A percentile compares a stretch with the other conserved stretches of the same genome.
phyloP scores from a whole-genome alignment of 1,140 invertebrate species.

The Zaprionus kolodkinae region DNA sequence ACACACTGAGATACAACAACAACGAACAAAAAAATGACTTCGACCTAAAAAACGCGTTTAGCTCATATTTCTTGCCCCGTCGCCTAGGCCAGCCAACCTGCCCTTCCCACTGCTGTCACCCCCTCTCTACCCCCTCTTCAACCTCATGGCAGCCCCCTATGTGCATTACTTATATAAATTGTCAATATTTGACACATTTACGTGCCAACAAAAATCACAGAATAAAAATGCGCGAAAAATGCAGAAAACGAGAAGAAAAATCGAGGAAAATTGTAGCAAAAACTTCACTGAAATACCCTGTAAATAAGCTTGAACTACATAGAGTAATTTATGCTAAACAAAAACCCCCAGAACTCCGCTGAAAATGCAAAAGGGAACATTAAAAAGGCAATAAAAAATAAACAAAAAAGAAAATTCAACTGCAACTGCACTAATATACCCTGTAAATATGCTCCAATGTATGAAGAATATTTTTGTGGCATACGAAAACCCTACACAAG shows the following conservation, averaged over 20 bases:
- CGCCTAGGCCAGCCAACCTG: slow-evolving; percentile 23
- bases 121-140: not conserved
- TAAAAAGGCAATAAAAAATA: not conserved
- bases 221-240: slow-evolving; percentile 37
- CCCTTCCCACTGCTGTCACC: not conserved
- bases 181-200: slow-evolving; percentile 81
- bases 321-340: no score
- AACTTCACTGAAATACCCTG: no score
- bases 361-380: no score
- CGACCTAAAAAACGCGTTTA: slow-evolving; percentile 78
- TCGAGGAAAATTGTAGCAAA: no score
- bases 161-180: slow-evolving; percentile 77
- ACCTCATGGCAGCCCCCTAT: slow-evolving; percentile 36
- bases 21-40: slow-evolving; percentile 55
- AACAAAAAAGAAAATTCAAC: slow-evolving; percentile 21
- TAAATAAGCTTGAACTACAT: no score
- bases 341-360: no score
- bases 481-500: not conserved
- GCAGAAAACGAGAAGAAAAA: no score
- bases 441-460: not conserved
- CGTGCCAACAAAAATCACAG: slow-evolving; percentile 54
- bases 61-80: slow-evolving; percentile 77
- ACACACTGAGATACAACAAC: no score
- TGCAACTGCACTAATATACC: not conserved
- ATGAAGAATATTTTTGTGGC: no score